phyloP scores from a whole-genome alignment of 2,797 vertebrate genomes.

The Dendrocincla fuliginosa region DNA sequence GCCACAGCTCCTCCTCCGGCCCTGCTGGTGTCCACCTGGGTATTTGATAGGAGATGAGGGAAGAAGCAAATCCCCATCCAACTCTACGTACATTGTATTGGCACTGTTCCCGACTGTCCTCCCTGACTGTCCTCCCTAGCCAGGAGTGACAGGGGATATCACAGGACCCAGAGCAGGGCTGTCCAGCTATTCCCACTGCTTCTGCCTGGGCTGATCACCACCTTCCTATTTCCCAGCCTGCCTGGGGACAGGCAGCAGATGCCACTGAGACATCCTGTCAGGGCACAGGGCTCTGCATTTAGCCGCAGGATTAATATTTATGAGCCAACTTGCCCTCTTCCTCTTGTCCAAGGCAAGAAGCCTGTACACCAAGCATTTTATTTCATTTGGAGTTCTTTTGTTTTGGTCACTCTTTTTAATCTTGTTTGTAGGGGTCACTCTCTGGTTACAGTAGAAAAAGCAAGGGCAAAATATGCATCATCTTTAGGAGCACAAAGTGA shows the following conservation, averaged over 20 bases:
- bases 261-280: not conserved
- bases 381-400: constrained; percentile 25
- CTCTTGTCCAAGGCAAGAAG: not conserved
- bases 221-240: not conserved
- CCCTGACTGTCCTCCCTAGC: not conserved
- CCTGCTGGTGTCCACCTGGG: accelerated
- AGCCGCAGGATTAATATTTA: not conserved
- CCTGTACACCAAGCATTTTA: not conserved
- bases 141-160: accelerated
- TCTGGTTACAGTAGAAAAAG: not conserved
- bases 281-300: not conserved
- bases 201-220: not conserved
- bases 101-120: not conserved
- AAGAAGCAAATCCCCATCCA: not conserved
- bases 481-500: not conserved
- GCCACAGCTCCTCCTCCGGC: not conserved
- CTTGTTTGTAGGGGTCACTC: constrained; percentile 6
- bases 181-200: not conserved
- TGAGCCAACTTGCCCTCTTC: not conserved
- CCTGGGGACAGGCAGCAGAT: not conserved
- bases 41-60: accelerated
- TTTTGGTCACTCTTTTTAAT: constrained; percentile 19
- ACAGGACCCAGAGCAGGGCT: not conserved
- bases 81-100: accelerated
- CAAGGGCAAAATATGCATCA: not conserved